A percentile compares a stretch with the other conserved stretches of the same genome.
Conservation (phyloP, 2,113 vertebrate species). For the Scatophagus argus region DNA sequence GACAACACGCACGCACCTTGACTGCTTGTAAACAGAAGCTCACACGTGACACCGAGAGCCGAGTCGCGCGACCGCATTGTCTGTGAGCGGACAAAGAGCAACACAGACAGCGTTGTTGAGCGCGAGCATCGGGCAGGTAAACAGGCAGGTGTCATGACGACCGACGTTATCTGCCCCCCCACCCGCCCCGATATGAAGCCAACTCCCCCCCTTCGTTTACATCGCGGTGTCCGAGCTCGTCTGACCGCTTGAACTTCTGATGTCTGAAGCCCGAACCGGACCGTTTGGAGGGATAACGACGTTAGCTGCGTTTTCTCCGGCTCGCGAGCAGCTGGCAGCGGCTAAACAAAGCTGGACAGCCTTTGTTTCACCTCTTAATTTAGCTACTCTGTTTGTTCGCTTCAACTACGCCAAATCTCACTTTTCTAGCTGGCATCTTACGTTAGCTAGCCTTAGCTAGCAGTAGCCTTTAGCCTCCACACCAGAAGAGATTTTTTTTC, state of each 20-base stretch:
- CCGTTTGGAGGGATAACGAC: conserved; percentile 27
- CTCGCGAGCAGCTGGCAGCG: conserved; percentile 43
- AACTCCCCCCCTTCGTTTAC: background rate
- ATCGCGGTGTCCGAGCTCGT: conserved; percentile 9
- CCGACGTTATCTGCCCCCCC: conserved; percentile 13
- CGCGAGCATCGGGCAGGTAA: conserved; percentile 34
- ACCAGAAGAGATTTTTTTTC: background rate
- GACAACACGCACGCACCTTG: conserved; percentile 70
- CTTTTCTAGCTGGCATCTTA: background rate
- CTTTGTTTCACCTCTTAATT: conserved; percentile 53
- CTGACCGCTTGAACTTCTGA: conserved; percentile 41
- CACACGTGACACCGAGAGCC: conserved; percentile 84
- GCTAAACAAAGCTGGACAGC: conserved; percentile 55
- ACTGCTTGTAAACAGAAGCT: conserved; percentile 92
- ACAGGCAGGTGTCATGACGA: conserved; percentile 60
- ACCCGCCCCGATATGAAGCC: background rate
- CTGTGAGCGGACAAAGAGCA: conserved; percentile 76
- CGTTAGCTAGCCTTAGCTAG: conserved; percentile 29
- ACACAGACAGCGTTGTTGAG: conserved; percentile 1
- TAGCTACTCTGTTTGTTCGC: background rate
- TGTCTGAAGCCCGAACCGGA: conserved; percentile 29
- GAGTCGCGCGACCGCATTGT: conserved; percentile 78
- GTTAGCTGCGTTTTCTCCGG: conserved; percentile 30
- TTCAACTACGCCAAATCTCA: background rate
- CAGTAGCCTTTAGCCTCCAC: conserved; percentile 49